Evolutionary conservation across 1,140 invertebrate species (phyloP).

Genomic region (Drosophila nebulosa): DNA sequence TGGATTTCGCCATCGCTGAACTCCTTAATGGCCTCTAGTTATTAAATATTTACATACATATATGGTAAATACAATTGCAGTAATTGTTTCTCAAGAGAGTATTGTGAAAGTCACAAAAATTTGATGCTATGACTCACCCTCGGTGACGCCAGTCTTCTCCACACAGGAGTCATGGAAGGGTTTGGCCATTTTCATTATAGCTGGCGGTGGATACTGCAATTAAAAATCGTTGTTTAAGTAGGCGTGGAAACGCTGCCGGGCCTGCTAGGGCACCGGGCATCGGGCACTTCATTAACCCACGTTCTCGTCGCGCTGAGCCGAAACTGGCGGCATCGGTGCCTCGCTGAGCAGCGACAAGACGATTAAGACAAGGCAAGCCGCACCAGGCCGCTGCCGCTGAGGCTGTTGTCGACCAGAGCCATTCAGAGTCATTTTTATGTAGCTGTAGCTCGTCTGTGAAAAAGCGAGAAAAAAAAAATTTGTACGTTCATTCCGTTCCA

Average conservation of each 20-base stretch:
- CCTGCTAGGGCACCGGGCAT: neutral
- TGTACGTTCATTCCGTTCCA: constrained; percentile 27
- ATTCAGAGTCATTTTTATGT: constrained; percentile 79
- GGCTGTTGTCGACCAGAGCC: constrained; percentile 55
- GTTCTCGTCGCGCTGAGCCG: constrained; percentile 69
- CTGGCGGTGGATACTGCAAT: constrained; percentile 76
- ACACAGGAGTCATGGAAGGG: constrained; percentile 72
- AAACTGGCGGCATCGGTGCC: constrained; percentile 54
- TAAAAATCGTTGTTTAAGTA: constrained; percentile 59
- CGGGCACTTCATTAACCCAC: constrained; percentile 69
- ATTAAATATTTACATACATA: neutral
- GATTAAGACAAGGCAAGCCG: constrained; percentile 68
- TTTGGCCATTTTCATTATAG: constrained; percentile 73
- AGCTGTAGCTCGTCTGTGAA: constrained; percentile 55
- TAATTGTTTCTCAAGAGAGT: no score
- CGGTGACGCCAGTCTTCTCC: constrained; percentile 72
- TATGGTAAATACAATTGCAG: neutral
- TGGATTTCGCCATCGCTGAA: constrained; percentile 76
- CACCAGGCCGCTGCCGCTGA: constrained; percentile 18
- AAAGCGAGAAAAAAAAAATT: constrained; percentile 36
- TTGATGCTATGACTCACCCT: constrained; percentile 48
- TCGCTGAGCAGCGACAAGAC: constrained; percentile 70
- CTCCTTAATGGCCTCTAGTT: constrained; percentile 68
- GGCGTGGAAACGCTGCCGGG: constrained; percentile 26
- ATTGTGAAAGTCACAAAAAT: neutral